Evolutionary conservation across 1,140 invertebrate species (phyloP), one percentile per base, ranked within the genome.

Genomic region (Drosophila novamexicana): DNA sequence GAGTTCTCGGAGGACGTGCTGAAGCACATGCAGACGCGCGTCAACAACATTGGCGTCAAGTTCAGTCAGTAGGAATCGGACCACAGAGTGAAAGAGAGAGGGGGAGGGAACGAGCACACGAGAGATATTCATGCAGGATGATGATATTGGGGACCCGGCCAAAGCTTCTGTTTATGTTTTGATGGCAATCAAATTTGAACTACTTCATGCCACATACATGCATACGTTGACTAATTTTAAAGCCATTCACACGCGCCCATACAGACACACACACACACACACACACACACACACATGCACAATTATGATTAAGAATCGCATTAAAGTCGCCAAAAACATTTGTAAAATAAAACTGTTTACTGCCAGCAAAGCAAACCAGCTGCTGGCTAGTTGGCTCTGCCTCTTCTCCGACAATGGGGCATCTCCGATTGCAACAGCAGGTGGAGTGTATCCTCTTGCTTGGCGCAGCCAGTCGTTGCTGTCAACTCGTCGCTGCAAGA

Each of bases 1-100:
- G 96, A 97, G 45, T 93, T 99, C 34, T 94, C 97, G 0, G 93
- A 94, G 18, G 98, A 99, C 91, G 95, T 98, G 63, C 93, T 97
- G 79, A 93, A 93, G 64, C 95, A 96, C 92, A 95, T 96, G 90
- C 94, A 94, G 81, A 84, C 93, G 18, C 93, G 95, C 37, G 94
- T 95, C 0, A 94, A 95, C 49, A 96, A 96, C 79, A 95, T 96
- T 66, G 95, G 93, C 5, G 93, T 94, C 36, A 94, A 94, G 79
- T 92, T 94, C 44, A 93, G 94, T 64, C 91, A 92, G 62, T 92
- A 81, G 54, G 58, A 14, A 16, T 49, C 14, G 7, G 32, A 8
- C 22, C 9, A 32, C 4, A 29, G 47, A 52, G 22, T 1, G 22
- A 22, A 12, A 37, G 8, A 10, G 7, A 47, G 10, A n/a, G 2